phyloP scores from a whole-genome alignment of 2,113 vertebrate species.

The Dicaeum eximium region DNA sequence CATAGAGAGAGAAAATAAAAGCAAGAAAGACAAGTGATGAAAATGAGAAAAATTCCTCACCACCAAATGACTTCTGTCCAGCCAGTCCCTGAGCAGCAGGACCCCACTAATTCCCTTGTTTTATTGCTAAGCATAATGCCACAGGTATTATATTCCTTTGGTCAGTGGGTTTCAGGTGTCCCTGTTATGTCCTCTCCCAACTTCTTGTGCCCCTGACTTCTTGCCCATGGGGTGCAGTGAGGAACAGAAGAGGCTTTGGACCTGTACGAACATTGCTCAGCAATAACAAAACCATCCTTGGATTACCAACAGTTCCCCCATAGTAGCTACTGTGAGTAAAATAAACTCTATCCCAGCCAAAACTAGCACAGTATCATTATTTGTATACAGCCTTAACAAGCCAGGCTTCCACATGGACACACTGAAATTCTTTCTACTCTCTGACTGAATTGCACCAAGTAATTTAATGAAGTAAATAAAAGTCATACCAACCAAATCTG shows the following conservation, averaged over 20 bases:
- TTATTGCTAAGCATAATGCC: neutral
- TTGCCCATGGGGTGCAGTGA: fast-evolving
- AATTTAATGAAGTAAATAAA: neutral
- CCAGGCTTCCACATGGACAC: neutral
- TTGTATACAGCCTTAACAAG: neutral
- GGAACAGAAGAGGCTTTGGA: neutral
- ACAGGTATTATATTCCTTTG: too few relatives aligned
- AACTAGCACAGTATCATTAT: neutral
- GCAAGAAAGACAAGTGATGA: neutral
- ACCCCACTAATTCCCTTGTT: neutral
- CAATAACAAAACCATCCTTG: neutral
- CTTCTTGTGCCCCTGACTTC: neutral
- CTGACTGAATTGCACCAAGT: neutral
- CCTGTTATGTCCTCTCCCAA: neutral
- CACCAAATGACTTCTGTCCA: fast-evolving
- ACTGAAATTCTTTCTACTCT: neutral
- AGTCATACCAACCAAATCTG: neutral
- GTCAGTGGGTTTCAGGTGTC: neutral
- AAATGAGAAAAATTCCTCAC: neutral
- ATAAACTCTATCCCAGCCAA: neutral
- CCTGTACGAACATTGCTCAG: neutral
- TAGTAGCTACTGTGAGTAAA: neutral
- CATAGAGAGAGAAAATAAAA: neutral
- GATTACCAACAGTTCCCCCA: neutral
- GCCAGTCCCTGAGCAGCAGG: neutral